Evolutionary conservation across 2,113 vertebrate species (phyloP), one percentile per base, ranked within the genome.

Genomic region (Aspidoscelis tigris): DNA sequence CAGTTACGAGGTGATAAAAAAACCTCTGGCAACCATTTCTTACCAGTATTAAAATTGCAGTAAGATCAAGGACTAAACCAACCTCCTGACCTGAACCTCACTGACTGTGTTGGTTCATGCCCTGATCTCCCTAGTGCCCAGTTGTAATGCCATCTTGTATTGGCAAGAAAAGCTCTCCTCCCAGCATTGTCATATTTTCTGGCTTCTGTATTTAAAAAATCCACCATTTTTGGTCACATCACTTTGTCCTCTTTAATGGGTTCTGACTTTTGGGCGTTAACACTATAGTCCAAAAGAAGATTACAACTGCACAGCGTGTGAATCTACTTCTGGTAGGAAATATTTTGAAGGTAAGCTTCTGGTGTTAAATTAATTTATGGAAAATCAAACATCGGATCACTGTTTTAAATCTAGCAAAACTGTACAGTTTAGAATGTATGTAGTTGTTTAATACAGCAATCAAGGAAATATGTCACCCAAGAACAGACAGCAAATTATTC

Each of bases 391-490:
- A 58, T 55, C 64, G 76, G 20, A 84, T 72, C 18, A 78, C 26
- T 55, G 26, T 50, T 53, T 7, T 26, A 26, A 44, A 64, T 73
- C 26, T 64, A 73, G 14, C 26, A 65, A 6, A 79, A 79, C 50
- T 73, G 73, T 79, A 44, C 21, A 44, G 70, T n/a, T 50, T 50
- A 70, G 69, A 41, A 66, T 7, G 61, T 90, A 79, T 88, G 16
- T 64, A 83, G 0, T 91, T 79, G 24, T 88, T 92, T 84, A 71
- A 79, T 80, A 44, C 55, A 72, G 76, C 78, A 83, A 70, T 26
- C 68, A 85, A 81, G 87, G 76, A 53, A 61, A 61, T 61, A 61
- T 61, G 18, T 16, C 58, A 18, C 58, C 18, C 58, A 61, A 61
- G 12, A 61, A 12, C 58, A 61, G 58, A 16, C 18, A 61, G 58